A percentile compares a stretch with the other conserved stretches of the same genome.
Evolutionary conservation across 2,113 vertebrate species (phyloP).

Genomic region (Atlantisia rogersi): DNA sequence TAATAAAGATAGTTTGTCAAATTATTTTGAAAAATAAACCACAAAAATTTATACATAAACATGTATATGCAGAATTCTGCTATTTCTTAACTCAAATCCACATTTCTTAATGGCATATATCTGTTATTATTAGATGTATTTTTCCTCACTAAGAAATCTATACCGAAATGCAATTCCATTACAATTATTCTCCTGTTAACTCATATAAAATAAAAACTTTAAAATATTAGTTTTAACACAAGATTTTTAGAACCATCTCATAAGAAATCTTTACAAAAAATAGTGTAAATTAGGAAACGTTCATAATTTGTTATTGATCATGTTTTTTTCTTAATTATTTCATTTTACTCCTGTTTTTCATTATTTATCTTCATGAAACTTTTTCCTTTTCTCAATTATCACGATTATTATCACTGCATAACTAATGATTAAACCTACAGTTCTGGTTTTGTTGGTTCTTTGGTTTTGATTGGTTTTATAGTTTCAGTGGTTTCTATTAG

Average conservation of each 20-base stretch:
- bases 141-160: not conserved
- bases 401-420: not conserved
- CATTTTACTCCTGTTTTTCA: not conserved
- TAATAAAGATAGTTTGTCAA: not conserved
- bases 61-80: not conserved
- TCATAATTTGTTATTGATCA: not conserved
- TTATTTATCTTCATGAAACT: not conserved
- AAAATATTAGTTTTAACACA: not conserved
- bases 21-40: rapidly evolving
- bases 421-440: not conserved
- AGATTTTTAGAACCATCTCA: not conserved
- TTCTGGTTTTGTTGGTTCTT: not conserved
- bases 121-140: not conserved
- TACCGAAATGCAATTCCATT: not conserved
- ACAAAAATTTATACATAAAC: not conserved
- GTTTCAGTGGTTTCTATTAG: not conserved
- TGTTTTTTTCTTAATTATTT: not conserved
- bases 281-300: not conserved
- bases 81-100: not conserved
- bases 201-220: not conserved
- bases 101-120: not conserved
- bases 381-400: not conserved
- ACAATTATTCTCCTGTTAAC: not conserved
- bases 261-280: not conserved
- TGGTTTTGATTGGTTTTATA: not conserved